Base-by-base conservation (phyloP, 2,113 vertebrate species). In the Coracopsis vasa region DNA sequence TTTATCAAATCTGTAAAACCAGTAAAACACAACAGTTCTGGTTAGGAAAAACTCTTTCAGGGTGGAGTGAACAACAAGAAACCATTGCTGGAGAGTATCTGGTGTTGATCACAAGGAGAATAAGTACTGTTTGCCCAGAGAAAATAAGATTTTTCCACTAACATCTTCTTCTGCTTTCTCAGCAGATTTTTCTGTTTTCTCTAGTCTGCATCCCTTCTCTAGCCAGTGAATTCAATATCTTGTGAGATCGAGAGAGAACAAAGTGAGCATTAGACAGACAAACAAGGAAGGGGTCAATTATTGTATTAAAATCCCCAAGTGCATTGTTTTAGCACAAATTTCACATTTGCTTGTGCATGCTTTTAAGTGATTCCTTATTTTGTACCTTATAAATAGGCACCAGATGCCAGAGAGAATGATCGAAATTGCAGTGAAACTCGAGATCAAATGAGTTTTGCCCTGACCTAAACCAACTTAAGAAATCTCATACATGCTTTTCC, bases 291-390 rank as follows among this genome's bases (percentile, higher is more conserved):
- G 91, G 94, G 91, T 94, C 94, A 89, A 94, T 96, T 95, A 94
- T 42, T 96, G 62, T 86, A 92, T 91, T 94, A 87, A 93, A 96
- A 97, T 94, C 92, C 94, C 92, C 94, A 65, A 96, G 95, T 91
- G 91, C 66, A 61, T 94, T 96, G 94, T 96, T 96, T 88, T 94
- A 96, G 95, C 92, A 96, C 77, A 96, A 95, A 96, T 95, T 94
- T 96, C 94, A 89, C 92, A 95, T 96, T 96, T 89, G 91, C 73
- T 94, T 91, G 86, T 0, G 37, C 92, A 94, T 58, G 92, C 86
- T 94, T 96, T 96, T 95, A 97, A 97, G 92, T 90, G 91, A 96
- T 94, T 97, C 94, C 89, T 91, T 93, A 86, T 88, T 97, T 92
- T 92, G 61, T 91, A 86, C 85, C 86, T 92, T 94, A 82, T 80